Percentiles rank a stretch among this genome's conserved stretches.
These are phyloP conservation scores for Phalacrocorax carbo DNA, from an alignment of 2,113 vertebrate species.

Conservation along the genomic window DNA sequence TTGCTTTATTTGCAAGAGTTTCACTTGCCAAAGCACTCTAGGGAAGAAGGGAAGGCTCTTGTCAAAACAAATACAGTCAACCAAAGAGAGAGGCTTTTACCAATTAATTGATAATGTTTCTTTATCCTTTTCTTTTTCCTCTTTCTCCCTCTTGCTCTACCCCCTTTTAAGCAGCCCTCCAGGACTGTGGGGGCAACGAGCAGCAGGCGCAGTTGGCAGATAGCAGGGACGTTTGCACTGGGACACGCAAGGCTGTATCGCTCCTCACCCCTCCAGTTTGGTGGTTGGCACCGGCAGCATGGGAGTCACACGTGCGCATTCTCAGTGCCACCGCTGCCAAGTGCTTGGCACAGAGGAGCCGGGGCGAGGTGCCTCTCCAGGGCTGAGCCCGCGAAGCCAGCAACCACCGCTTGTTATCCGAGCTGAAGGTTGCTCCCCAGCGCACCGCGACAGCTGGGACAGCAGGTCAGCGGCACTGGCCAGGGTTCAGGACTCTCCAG, in stretches of 20 bases:
- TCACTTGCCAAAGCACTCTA: constrained; percentile 25
- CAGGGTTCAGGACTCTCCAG: accelerated
- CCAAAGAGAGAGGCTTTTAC: background rate
- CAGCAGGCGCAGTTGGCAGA: background rate
- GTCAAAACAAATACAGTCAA: background rate
- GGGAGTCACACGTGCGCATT: accelerated
- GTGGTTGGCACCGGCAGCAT: accelerated
- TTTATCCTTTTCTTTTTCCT: background rate
- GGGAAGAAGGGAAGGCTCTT: constrained; percentile 10
- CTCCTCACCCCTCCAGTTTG: background rate
- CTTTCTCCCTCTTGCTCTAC: background rate
- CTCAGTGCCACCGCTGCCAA: background rate
- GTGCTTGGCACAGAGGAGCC: no score
- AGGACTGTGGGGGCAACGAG: accelerated
- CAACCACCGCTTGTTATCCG: accelerated
- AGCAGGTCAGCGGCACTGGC: no score
- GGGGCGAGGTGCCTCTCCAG: background rate
- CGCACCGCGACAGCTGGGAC: accelerated
- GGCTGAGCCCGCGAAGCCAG: background rate
- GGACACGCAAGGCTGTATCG: background rate
- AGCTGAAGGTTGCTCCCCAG: background rate
- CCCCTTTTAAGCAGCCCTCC: background rate
- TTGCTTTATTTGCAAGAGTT: background rate
- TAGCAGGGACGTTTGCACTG: accelerated
- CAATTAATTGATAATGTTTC: background rate